Percentiles rank a stretch among this genome's conserved stretches.
Conservation (phyloP, 2,113 vertebrate genomes). For the Elephas maximus region DNA sequence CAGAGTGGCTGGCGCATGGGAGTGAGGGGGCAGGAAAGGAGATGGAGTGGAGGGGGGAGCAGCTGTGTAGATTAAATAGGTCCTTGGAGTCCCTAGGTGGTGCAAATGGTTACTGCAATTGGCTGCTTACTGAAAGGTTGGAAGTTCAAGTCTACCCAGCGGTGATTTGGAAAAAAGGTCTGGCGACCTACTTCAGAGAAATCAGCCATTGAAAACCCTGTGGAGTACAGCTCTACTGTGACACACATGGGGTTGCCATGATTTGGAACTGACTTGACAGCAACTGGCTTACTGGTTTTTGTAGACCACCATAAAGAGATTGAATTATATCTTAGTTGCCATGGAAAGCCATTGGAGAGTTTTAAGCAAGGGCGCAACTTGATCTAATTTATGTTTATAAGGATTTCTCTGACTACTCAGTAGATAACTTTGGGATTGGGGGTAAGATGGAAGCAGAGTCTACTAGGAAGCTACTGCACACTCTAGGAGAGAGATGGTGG, state of each 20-base stretch:
- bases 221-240: too few relatives aligned
- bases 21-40: not conserved
- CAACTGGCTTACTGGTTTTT: too few relatives aligned
- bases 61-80: not conserved
- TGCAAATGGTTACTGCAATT: not conserved
- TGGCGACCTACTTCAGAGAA: too few relatives aligned
- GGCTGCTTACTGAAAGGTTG: not conserved
- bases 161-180: too few relatives aligned
- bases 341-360: too few relatives aligned
- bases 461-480: not conserved
- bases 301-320: not conserved
- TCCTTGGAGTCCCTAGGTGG: not conserved
- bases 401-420: not conserved
- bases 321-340: not conserved
- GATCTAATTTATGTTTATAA: not conserved
- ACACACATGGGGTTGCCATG: too few relatives aligned
- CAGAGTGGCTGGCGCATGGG: not conserved
- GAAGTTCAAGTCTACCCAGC: not conserved
- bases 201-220: too few relatives aligned
- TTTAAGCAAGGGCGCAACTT: not conserved
- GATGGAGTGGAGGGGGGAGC: not conserved
- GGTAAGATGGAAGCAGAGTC: not conserved
- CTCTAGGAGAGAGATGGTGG: not conserved
- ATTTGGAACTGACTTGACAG: too few relatives aligned
- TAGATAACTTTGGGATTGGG: not conserved